Evolutionary conservation across 2,888 invertebrate genomes (phyloP).

Genomic region (Aporophyla nigra): DNA sequence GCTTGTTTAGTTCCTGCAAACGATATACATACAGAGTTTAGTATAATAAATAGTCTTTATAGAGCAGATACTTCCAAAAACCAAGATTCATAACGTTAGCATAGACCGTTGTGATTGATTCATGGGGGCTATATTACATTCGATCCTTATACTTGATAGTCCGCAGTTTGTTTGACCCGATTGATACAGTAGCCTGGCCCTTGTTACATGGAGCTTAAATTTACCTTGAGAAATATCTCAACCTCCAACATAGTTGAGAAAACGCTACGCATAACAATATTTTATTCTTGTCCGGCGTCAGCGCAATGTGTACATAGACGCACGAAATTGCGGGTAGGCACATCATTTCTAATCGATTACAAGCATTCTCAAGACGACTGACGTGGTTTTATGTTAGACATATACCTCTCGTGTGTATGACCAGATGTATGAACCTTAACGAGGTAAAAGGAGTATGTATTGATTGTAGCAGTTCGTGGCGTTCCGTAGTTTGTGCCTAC

Average conservation of each 20-base stretch:
- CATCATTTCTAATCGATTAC: neutral
- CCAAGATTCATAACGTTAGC: neutral
- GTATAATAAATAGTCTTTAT: neutral
- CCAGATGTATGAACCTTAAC: too few relatives aligned
- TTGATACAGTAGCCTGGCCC: neutral
- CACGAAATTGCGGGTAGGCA: neutral
- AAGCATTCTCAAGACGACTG: neutral
- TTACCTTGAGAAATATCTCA: too few relatives aligned
- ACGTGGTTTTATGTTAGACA: neutral
- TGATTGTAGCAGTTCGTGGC: too few relatives aligned
- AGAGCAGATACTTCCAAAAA: neutral
- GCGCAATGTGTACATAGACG: neutral
- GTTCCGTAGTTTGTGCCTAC: too few relatives aligned
- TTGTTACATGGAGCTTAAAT: neutral
- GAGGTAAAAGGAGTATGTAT: too few relatives aligned
- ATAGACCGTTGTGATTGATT: neutral
- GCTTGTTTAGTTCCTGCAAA: constrained; percentile 96
- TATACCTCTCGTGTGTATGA: too few relatives aligned
- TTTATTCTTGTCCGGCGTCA: neutral
- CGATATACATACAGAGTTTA: neutral
- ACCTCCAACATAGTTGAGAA: too few relatives aligned
- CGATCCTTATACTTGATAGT: neutral
- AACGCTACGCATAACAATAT: too few relatives aligned
- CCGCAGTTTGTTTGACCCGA: neutral
- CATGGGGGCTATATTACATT: too few relatives aligned